These are phyloP conservation scores for honey bee (Apis mellifera) DNA, from an alignment of 1,140 invertebrate genomes.

Conservation along the genomic window DNA sequence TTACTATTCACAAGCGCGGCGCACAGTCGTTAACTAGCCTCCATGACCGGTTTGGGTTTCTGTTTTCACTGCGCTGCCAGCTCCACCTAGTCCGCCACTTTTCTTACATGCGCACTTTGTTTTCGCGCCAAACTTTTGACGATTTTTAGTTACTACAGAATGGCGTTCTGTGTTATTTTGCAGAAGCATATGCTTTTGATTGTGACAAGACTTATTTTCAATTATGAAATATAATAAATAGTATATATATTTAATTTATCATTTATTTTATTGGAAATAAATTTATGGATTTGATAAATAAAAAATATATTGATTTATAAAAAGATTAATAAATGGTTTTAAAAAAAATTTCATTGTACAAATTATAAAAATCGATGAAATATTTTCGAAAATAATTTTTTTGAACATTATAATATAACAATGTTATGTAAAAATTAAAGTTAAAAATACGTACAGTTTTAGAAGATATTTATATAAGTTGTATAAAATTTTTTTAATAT, in stretches of 20 bases:
- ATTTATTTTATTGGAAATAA: neutral
- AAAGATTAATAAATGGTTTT: neutral
- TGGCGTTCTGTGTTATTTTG: too few species aligned
- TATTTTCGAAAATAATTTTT: too few species aligned
- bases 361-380: neutral
- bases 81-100: constrained; percentile 63
- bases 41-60: constrained; percentile 78
- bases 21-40: constrained; percentile 74
- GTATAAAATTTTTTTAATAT: too few species aligned
- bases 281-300: neutral
- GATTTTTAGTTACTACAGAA: constrained; percentile 1
- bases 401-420: too few species aligned
- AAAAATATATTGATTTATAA: neutral
- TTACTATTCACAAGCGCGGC: constrained; percentile 65
- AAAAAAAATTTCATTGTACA: neutral
- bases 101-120: constrained; percentile 31
- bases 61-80: constrained; percentile 62
- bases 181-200: neutral
- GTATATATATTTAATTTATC: neutral
- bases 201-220: neutral
- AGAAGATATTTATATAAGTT: too few species aligned
- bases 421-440: too few species aligned
- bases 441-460: neutral
- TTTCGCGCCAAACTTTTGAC: constrained; percentile 63
- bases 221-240: neutral